A percentile compares a stretch with the other conserved stretches of the same genome.
Conservation (phyloP, 2,888 invertebrate species). For the Aquatica leii region DNA sequence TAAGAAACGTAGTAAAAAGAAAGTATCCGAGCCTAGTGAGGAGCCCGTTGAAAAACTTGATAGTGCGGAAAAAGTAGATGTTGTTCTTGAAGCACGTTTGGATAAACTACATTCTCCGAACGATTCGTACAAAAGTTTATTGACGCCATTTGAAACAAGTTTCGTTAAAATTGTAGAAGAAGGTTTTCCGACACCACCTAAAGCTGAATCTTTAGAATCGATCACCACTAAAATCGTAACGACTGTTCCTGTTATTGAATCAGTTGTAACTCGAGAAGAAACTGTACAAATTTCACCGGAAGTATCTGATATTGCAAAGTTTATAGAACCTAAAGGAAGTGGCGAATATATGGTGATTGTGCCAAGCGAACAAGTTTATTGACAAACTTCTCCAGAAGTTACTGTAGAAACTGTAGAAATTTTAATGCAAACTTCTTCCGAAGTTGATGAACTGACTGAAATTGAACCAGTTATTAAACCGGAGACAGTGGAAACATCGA, state of each 20-base stretch:
- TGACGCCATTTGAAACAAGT: slow-evolving; percentile 66
- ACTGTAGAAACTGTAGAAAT: slow-evolving; percentile 60
- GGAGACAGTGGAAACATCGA: slow-evolving; percentile 39
- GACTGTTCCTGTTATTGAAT: slow-evolving; percentile 68
- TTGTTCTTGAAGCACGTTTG: slow-evolving; percentile 57
- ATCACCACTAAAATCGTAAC: slow-evolving; percentile 60
- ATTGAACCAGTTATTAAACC: slow-evolving; percentile 39
- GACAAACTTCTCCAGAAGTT: slow-evolving; percentile 61
- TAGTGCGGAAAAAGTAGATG: slow-evolving; percentile 26
- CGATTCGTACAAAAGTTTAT: slow-evolving; percentile 68
- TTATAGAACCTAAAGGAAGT: slow-evolving; percentile 54
- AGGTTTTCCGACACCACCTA: slow-evolving; percentile 65
- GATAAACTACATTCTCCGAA: slow-evolving; percentile 64
- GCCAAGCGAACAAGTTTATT: neutral
- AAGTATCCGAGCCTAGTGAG: slow-evolving; percentile 41
- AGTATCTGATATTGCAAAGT: slow-evolving; percentile 52
- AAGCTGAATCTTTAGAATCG: slow-evolving; percentile 65
- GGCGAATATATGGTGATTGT: slow-evolving; percentile 6
- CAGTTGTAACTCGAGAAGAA: slow-evolving; percentile 66
- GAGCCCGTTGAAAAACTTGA: slow-evolving; percentile 51
- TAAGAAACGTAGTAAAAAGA: slow-evolving; percentile 50
- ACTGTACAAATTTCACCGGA: slow-evolving; percentile 70
- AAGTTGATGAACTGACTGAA: slow-evolving; percentile 50
- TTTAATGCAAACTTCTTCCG: slow-evolving; percentile 67
- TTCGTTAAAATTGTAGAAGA: slow-evolving; percentile 75